These are phyloP conservation scores for Paguma larvata DNA, from an alignment of 2,797 vertebrate genomes.

Conservation along the genomic window DNA sequence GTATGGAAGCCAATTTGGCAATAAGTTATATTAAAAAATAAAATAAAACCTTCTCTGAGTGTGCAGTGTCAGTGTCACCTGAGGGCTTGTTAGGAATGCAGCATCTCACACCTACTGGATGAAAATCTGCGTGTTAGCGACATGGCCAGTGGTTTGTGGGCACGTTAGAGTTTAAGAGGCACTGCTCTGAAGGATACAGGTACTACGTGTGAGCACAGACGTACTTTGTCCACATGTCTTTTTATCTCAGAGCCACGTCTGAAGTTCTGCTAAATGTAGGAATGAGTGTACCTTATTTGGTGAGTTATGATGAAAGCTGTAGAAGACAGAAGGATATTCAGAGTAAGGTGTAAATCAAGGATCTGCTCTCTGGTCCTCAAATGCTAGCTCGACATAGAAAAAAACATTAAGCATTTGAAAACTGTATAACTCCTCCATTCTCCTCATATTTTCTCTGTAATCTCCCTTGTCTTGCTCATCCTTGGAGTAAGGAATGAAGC, in stretches of 20 bases:
- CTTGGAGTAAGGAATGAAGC: conserved; percentile 34
- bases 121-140: background rate
- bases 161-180: background rate
- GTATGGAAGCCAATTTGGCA: too few relatives aligned
- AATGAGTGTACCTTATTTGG: background rate
- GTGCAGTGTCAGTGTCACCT: background rate
- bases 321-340: background rate
- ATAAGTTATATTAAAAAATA: too few relatives aligned
- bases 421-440: background rate
- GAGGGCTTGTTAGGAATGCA: background rate
- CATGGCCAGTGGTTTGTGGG: background rate
- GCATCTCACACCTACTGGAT: background rate
- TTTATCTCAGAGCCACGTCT: background rate
- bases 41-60: background rate
- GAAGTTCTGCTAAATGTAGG: background rate
- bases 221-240: background rate
- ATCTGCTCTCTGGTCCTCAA: background rate
- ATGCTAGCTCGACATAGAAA: background rate
- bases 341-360: background rate
- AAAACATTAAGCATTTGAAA: background rate
- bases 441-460: background rate
- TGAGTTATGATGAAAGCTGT: background rate
- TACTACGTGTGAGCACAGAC: background rate
- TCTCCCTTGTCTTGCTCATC: background rate
- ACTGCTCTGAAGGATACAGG: background rate